These are phyloP conservation scores for Potamarius usumacintae DNA, from an alignment of 2,113 vertebrate genomes.

Conservation along the genomic window DNA sequence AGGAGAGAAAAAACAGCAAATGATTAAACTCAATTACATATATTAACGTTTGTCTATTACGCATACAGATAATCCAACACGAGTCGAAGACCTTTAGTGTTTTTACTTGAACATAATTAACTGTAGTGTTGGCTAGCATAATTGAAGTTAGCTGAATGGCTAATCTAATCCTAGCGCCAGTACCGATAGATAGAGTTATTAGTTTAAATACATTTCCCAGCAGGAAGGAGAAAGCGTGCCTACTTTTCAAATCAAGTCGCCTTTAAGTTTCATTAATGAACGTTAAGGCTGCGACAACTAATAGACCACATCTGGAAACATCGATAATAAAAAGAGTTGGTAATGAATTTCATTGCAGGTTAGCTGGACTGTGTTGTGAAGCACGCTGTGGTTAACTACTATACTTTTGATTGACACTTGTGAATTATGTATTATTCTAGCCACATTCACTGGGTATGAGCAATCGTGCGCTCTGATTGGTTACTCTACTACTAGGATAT, in stretches of 20 bases:
- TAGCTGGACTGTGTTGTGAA: background rate
- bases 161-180: too few species aligned
- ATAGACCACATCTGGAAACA: background rate
- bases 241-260: background rate
- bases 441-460: too few species aligned
- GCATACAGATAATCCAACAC: background rate
- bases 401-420: too few species aligned
- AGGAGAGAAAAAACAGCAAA: conserved; percentile 1
- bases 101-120: background rate
- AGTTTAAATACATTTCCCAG: background rate
- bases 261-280: background rate
- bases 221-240: background rate
- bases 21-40: background rate
- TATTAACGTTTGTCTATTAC: background rate
- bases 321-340: background rate
- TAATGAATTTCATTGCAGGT: background rate
- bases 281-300: background rate
- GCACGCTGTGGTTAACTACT: too few species aligned
- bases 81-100: background rate
- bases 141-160: background rate
- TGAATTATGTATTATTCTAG: too few species aligned
- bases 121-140: background rate
- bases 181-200: background rate
- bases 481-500: too few species aligned
- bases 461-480: too few species aligned